Evolutionary conservation across 2,113 vertebrate genomes (phyloP).

Genomic region (Sebastes schlegelii): DNA sequence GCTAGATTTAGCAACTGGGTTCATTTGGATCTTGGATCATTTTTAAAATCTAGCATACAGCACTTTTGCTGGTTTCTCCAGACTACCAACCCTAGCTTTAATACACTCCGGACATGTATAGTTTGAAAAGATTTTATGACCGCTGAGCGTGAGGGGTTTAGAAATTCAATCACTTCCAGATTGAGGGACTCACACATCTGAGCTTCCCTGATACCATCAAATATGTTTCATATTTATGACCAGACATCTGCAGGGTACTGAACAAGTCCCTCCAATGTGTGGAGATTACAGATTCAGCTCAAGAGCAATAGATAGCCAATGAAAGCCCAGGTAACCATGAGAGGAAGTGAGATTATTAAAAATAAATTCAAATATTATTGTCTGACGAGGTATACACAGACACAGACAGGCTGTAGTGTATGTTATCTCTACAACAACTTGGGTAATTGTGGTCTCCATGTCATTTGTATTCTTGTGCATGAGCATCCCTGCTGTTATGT

Average conservation of each 20-base stretch:
- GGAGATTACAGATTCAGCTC: constrained; percentile 39
- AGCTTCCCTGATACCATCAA: constrained; percentile 36
- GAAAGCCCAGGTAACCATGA: constrained; percentile 14
- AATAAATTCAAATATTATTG: background rate
- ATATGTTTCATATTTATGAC: constrained; percentile 40
- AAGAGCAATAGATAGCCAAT: background rate
- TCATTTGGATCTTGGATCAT: too few species aligned
- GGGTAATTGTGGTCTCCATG: background rate
- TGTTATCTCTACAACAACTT: constrained; percentile 1
- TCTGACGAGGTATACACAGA: background rate
- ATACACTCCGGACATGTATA: background rate
- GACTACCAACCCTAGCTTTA: background rate
- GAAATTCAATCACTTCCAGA: constrained; percentile 26
- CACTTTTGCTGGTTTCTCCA: background rate
- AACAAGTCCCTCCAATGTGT: constrained; percentile 22
- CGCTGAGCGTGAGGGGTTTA: constrained; percentile 1
- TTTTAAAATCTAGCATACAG: too few species aligned
- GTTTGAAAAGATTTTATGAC: background rate
- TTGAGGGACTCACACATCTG: constrained; percentile 30
- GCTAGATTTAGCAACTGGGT: too few species aligned
- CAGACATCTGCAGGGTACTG: constrained; percentile 8
- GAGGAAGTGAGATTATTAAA: constrained; percentile 15
- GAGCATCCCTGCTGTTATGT: background rate
- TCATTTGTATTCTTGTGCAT: background rate
- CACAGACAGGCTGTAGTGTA: background rate